A percentile compares a stretch with the other conserved stretches of the same genome.
phyloP scores from a whole-genome alignment of 2,797 vertebrate species.

The Gastrophryne carolinensis region DNA sequence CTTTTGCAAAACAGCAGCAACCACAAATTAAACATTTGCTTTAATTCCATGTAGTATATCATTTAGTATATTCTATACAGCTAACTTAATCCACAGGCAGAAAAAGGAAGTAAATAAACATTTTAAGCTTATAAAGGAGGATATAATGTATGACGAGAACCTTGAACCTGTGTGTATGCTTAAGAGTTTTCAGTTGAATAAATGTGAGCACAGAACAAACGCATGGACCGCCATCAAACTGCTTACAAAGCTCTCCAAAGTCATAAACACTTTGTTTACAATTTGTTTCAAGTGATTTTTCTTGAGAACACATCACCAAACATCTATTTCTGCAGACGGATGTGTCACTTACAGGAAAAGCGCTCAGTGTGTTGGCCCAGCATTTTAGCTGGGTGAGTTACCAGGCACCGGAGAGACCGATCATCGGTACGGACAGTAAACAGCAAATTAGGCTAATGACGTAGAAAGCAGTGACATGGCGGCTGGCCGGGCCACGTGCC shows the following conservation, averaged over 20 bases:
- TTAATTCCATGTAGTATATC: too few relatives aligned
- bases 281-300: not conserved
- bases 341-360: constrained; percentile 2
- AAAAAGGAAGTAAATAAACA: not conserved
- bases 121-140: not conserved
- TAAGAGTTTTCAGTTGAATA: not conserved
- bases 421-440: constrained; percentile 46
- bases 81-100: not conserved
- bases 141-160: not conserved
- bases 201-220: not conserved
- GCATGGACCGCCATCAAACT: not conserved
- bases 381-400: constrained; percentile 31
- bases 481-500: not conserved
- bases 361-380: constrained; percentile 19
- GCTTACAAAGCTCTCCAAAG: not conserved
- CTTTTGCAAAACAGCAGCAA: too few relatives aligned
- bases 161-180: not conserved
- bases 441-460: constrained; percentile 48
- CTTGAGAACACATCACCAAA: not conserved
- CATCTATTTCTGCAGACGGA: not conserved
- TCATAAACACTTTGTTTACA: not conserved
- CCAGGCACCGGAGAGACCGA: constrained; percentile 18
- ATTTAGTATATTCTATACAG: too few relatives aligned
- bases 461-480: constrained; percentile 35
- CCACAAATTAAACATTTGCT: too few relatives aligned